Base-by-base conservation (phyloP, 2,797 vertebrate genomes). In the Pogoniulus pusillus region DNA sequence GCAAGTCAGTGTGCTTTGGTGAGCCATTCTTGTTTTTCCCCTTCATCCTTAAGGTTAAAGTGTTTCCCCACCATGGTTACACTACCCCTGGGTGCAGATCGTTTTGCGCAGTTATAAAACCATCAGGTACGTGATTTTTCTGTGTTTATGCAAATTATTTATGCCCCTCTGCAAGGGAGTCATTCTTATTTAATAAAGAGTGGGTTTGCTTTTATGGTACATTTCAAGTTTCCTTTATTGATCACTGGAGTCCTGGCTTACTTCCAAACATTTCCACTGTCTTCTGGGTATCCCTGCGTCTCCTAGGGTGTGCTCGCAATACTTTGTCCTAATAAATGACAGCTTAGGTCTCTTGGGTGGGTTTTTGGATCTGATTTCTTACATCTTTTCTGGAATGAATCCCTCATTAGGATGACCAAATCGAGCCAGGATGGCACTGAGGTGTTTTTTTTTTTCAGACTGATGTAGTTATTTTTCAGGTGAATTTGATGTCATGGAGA, bases 171-270 rank as follows among this genome's bases (percentile, higher is more conserved):
- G 10, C 12, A 16, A 4, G 7, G 12, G 2, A 53, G 24, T 6
- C 6, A 3, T 62, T 62, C 32, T 58, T 12, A 18, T 9, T 69
- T 84, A 26, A 2, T 62, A 9, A 60, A 37, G 12, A 16, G 12
- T 71, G 32, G 43, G 85, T 29, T 51, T 2, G 2, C 10, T 62
- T 41, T 3, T 20, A 2, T 20, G 30, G 12, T 81, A 34, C 24
- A 66, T 64, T 60, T 16, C 43, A 29, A 0, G 0, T 0, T 65
- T 45, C 20, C 32, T 85, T 39, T 7, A 16, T 64, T 54, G 54
- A 75, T 58, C n/a, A 4, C 0, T 6, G 5, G 57, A 55, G 27
- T 49, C 4, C 34, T 3, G 1, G 27, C 66, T 62, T 3, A 7
- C 10, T 85, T 69, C 27, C 13, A 23, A 22, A 30, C 6, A 18